Percentiles rank a stretch among this genome's conserved stretches.
Conservation (phyloP, 2,113 vertebrate species). For the Nyctereutes procyonoides region DNA sequence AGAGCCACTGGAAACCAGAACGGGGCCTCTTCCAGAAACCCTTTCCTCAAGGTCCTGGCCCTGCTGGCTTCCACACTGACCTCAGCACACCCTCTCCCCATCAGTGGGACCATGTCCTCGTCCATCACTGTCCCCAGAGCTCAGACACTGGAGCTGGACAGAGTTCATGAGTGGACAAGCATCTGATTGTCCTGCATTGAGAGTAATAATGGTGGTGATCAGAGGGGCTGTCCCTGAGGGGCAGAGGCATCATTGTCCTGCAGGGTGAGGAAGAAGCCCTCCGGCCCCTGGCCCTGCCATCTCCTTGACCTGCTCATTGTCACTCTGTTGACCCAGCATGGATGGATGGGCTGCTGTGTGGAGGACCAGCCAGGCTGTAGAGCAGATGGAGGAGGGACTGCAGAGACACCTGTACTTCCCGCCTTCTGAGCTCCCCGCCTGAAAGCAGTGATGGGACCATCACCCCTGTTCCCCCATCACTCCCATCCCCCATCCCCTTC, state of each 20-base stretch:
- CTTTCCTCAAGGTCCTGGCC: not conserved
- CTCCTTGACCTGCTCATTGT: constrained; percentile 69
- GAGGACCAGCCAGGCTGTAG: not conserved
- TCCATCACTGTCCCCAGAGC: constrained; percentile 45
- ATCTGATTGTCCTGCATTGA: constrained; percentile 34
- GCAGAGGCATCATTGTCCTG: constrained; percentile 60
- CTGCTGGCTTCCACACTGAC: not conserved
- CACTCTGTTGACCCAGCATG: constrained; percentile 64
- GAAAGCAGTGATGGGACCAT: not conserved
- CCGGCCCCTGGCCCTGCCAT: not conserved
- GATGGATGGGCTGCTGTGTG: constrained; percentile 20
- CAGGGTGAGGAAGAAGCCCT: constrained; percentile 44
- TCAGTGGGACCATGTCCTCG: not conserved
- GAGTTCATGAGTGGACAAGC: constrained; percentile 67
- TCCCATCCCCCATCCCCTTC: no score
- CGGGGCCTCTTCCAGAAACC: not conserved
- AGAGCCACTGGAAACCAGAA: not conserved
- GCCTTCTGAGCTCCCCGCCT: not conserved
- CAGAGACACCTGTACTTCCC: not conserved
- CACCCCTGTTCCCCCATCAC: not conserved
- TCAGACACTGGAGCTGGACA: not conserved
- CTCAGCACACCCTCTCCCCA: not conserved
- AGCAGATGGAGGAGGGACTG: not conserved
- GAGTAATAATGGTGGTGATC: constrained; percentile 49
- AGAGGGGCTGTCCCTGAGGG: constrained; percentile 57